A percentile compares a stretch with the other conserved stretches of the same genome.
phyloP scores from a whole-genome alignment of 2,113 vertebrate genomes.

The Xyliphius kryptos region DNA sequence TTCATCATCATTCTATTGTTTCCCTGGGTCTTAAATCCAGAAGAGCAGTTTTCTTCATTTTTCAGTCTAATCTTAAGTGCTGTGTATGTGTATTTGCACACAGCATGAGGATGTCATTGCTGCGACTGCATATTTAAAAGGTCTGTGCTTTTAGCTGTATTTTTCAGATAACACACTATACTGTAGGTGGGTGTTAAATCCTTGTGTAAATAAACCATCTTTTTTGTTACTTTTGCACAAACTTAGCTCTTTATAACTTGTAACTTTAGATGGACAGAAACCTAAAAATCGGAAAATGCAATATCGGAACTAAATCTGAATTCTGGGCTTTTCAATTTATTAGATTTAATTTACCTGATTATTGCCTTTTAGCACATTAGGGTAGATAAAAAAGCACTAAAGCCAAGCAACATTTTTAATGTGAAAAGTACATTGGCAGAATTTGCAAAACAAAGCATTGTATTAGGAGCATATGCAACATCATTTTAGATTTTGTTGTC shows the following conservation, averaged over 20 bases:
- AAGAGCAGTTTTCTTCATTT: conserved; percentile 36
- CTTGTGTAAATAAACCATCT: background rate
- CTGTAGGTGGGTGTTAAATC: background rate
- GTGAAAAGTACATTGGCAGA: background rate
- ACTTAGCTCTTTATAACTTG: too few relatives aligned
- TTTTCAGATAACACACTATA: conserved; percentile 16
- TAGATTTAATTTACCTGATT: too few relatives aligned
- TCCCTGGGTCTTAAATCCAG: conserved; percentile 18
- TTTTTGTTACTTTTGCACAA: too few relatives aligned
- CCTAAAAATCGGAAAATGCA: too few relatives aligned
- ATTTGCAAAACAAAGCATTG: background rate
- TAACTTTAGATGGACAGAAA: too few relatives aligned
- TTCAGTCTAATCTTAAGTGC: conserved; percentile 32
- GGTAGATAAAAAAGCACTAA: too few relatives aligned
- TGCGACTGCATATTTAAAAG: conserved; percentile 22
- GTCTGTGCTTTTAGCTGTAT: conserved; percentile 18
- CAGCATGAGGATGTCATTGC: conserved; percentile 13
- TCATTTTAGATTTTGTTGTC: conserved; percentile 3
- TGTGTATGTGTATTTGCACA: conserved; percentile 29
- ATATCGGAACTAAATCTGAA: too few relatives aligned
- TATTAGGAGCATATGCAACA: background rate
- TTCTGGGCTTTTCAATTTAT: too few relatives aligned
- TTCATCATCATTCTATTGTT: too few relatives aligned
- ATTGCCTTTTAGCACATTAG: too few relatives aligned
- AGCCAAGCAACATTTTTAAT: too few relatives aligned